Percentiles rank a stretch among this genome's conserved stretches.
Evolutionary conservation across 35 echinoderm and acorn worm genomes (phyloP).

Genomic region (Ophiothrix spiculata): DNA sequence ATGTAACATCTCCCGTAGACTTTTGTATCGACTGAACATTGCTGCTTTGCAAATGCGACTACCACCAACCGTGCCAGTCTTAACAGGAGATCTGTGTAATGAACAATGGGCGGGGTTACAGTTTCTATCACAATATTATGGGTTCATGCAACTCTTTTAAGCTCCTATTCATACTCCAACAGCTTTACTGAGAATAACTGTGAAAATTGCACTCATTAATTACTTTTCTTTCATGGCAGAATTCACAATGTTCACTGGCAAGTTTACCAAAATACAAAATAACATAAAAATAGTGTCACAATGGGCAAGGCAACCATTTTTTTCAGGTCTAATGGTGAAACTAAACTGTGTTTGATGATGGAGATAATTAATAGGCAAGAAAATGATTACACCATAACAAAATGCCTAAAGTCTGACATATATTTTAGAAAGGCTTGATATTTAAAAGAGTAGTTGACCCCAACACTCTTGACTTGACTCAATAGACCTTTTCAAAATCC

Average conservation of each 20-base stretch:
- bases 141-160: neutral
- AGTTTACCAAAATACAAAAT: neutral
- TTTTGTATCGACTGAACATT: constrained; percentile 64
- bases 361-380: no score
- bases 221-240: neutral
- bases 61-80: constrained; percentile 56
- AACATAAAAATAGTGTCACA: no score
- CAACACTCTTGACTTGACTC: neutral
- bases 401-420: neutral
- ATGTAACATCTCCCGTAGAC: constrained; percentile 34
- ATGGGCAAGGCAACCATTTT: no score
- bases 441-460: neutral
- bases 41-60: constrained; percentile 84
- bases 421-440: neutral
- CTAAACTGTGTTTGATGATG: no score
- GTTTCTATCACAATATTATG: neutral
- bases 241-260: neutral
- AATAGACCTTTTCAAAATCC: no score
- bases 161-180: neutral
- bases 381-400: no score
- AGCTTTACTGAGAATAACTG: neutral
- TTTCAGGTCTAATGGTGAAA: no score
- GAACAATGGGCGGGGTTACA: neutral
- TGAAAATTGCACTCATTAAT: neutral
- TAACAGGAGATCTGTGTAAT: constrained; percentile 79